Base-by-base conservation (phyloP, 2,113 vertebrate genomes). In the Raja brachyura region DNA sequence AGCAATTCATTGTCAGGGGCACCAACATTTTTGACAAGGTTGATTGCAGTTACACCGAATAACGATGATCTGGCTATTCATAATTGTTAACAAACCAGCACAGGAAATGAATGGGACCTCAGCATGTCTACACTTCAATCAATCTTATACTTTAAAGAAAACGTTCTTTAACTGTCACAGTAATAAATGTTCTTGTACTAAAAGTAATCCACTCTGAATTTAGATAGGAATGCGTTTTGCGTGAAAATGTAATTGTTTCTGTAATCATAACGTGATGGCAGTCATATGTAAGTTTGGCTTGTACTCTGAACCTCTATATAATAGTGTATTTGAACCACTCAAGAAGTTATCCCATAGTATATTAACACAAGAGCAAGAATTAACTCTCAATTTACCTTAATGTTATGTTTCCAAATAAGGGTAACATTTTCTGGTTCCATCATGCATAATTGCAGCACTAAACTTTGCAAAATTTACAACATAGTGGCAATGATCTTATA, bases 141-240 rank as follows among this genome's bases (percentile, higher is more conserved):
- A 83, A 83, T 83, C 79, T 28, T 56, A 83, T 28, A 28, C 22
- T 83, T 81, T 83, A 59, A 83, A 83, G 77, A 56, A 83, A 83
- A 83, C 56, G 22, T 59, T 10, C 48, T 54, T 56, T 56, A 83
- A 20, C 56, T 59, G 48, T 83, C 79, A 83, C 48, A 83, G 20
- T 59, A 54, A 83, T 83, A 59, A 3, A 83, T 83, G 56, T 83
- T 83, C 18, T 56, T 59, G 8, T 83, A 28, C 3, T 83, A 81
- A 48, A 54, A n/a, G 16, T 48, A 4, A 54, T 73, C 18, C 70
- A 2, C 18, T 73, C 70, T 83, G 54, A 83, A 56, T 83, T 11
- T 22, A 59, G 79, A 59, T 54, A 9, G 48, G 3, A 25, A 59
- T 83, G 54, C 56, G 54, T 81, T 81, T 77, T 77, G 79, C 25